Evolutionary conservation across 2,888 invertebrate species (phyloP).

Genomic region (Pedicia rivosa): DNA sequence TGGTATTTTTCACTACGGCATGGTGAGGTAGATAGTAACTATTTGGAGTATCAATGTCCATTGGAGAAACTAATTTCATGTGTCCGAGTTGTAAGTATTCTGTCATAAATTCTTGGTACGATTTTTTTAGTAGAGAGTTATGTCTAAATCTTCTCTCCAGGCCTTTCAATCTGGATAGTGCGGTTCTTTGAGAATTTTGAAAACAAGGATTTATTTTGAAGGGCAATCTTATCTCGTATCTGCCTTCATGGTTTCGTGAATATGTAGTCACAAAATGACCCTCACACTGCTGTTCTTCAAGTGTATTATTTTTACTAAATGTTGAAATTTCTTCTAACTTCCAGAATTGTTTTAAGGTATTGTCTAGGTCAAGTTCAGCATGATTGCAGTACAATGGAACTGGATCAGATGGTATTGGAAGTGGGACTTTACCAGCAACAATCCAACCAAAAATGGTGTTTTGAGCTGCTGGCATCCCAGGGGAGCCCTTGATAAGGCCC

Average conservation of each 20-base stretch:
- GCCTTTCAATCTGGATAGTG: background rate
- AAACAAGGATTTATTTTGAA: background rate
- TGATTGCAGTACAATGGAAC: background rate
- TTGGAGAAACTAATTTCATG: constrained; percentile 9
- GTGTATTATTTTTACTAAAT: background rate
- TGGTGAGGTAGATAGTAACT: constrained; percentile 8
- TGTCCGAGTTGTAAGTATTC: constrained; percentile 14
- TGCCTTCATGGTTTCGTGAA: background rate
- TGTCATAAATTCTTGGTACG: no score
- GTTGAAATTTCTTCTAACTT: background rate
- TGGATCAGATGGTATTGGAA: background rate
- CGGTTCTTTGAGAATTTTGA: background rate
- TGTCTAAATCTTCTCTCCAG: background rate
- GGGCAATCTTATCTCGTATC: background rate
- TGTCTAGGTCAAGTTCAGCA: no score
- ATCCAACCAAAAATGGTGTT: constrained; percentile 10
- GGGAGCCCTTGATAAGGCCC: constrained; percentile 7
- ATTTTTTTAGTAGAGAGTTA: no score
- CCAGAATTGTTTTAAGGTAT: constrained; percentile 5
- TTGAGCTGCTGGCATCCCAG: constrained; percentile 8
- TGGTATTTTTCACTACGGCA: constrained; percentile 5
- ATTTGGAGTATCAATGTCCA: constrained; percentile 6
- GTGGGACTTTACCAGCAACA: constrained; percentile 5
- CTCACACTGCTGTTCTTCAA: background rate
- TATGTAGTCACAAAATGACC: background rate